Percentiles rank a stretch among this genome's conserved stretches.
Evolutionary conservation across 2,797 vertebrate genomes (phyloP).

Genomic region (Nannoperca obscura): DNA sequence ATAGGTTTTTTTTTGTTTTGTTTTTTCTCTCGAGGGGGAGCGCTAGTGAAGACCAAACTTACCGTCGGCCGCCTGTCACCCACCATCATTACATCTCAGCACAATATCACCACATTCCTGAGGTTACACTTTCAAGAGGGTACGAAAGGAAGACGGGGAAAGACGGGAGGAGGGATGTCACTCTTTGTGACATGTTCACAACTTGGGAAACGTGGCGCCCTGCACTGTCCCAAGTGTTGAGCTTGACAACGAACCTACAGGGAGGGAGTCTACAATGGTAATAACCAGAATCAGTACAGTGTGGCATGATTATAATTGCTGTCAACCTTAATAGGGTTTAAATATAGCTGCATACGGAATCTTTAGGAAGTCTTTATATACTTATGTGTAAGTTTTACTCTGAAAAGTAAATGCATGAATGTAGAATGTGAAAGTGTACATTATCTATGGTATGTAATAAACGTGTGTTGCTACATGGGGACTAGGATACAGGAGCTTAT

Average conservation of each 20-base stretch:
- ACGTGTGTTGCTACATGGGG: slow-evolving; percentile 23
- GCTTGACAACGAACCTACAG: slow-evolving; percentile 64
- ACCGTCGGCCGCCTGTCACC: slow-evolving; percentile 81
- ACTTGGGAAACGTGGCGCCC: slow-evolving; percentile 66
- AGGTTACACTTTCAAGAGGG: slow-evolving; percentile 79
- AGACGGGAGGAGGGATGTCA: slow-evolving; percentile 59
- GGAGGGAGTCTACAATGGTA: slow-evolving; percentile 58
- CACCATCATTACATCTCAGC: slow-evolving; percentile 87
- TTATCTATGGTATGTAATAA: slow-evolving; percentile 20
- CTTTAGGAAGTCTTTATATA: neutral
- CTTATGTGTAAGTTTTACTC: slow-evolving; percentile 1
- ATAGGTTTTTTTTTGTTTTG: slow-evolving; percentile 44
- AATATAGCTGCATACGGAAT: slow-evolving; percentile 2
- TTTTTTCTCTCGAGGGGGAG: slow-evolving; percentile 65
- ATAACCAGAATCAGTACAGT: slow-evolving; percentile 49
- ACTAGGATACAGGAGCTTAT: slow-evolving; percentile 47
- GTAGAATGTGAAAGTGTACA: slow-evolving; percentile 4
- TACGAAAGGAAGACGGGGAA: slow-evolving; percentile 50
- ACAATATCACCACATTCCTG: slow-evolving; percentile 83
- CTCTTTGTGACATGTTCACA: slow-evolving; percentile 62
- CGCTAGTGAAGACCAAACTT: slow-evolving; percentile 84
- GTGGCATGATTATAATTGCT: slow-evolving; percentile 14
- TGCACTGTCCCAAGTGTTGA: slow-evolving; percentile 65
- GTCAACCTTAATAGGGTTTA: slow-evolving; percentile 2
- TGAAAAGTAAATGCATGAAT: slow-evolving; percentile 12